Base-by-base conservation (phyloP, 2,888 invertebrate genomes). In the Philhelius pedissequus region DNA sequence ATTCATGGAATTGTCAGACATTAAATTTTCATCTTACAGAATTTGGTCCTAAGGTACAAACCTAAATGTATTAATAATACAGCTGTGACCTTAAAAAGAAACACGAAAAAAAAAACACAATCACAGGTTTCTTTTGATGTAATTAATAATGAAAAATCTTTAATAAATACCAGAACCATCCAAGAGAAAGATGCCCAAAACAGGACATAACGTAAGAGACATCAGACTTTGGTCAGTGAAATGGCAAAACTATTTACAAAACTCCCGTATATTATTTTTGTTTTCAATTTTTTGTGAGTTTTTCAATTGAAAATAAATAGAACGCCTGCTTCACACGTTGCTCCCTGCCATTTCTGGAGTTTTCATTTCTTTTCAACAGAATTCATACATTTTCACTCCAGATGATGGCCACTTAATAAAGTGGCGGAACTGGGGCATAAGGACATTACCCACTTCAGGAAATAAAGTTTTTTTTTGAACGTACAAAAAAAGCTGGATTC, bases 341-440 rank as follows among this genome's bases (percentile, higher is more conserved):
- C 52, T 22, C 15, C 13, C 40, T 50, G 38, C 25, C 40, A 56
- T 64, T 45, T 15, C 27, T 35, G 15, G 60, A 45, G 13, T 66
- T 54, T 54, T 52, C 40, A 27, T 45, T 54, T 25, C n/a, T 54
- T n/a, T 27, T 27, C 11, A 9, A 30, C 32, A 20, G 20, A 18
- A 43, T 25, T 45, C 64, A 74, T 62, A 30, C 30, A 22, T 62
- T 73, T 52, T 35, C 62, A 40, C 35, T 32, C n/a, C 64, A 66
- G 74, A 45, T 66, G 56, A 45, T 66, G 48, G 75, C 56, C 56
- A 75, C 56, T 75, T 75, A n/a, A 75, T 75, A 66, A 27, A 56
- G 58, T 58, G 35, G 27, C 56, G 35, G 66, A 75, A 70, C 62
- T 62, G 18, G 77, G 52, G 69, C 77, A 62, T 77, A 54, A 69